Evolutionary conservation across 2,888 invertebrate genomes (phyloP).

Genomic region (Adela reaumurella): DNA sequence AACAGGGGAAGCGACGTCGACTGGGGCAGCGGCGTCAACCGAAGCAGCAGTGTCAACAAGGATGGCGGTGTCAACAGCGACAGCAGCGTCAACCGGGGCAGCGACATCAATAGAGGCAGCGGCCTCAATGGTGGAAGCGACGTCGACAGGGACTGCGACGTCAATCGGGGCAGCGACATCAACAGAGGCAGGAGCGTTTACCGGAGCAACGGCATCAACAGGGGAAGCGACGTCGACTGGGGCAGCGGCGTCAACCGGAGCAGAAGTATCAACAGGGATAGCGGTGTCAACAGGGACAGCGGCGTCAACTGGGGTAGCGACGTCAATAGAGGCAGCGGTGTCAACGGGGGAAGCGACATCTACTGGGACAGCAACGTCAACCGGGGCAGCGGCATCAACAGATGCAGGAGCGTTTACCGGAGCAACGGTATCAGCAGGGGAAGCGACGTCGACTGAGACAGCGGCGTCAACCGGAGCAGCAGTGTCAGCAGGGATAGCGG

Average conservation of each 20-base stretch:
- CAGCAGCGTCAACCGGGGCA: neutral
- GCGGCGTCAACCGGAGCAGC: neutral
- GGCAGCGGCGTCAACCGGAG: neutral
- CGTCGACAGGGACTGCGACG: too few relatives aligned
- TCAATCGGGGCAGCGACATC: neutral
- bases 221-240: constrained; percentile 10
- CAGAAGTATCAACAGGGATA: constrained; percentile 1
- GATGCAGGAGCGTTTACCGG: too few relatives aligned
- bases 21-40: too few relatives aligned
- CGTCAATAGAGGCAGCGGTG: too few relatives aligned
- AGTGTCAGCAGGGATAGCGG: neutral
- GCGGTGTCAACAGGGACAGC: too few relatives aligned
- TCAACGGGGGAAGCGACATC: too few relatives aligned
- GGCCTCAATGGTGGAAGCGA: too few relatives aligned
- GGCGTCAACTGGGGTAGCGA: too few relatives aligned
- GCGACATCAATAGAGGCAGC: neutral
- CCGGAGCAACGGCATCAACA: neutral
- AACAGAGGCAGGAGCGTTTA: neutral
- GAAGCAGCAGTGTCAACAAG: neutral
- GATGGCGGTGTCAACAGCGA: neutral
- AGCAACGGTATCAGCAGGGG: too few relatives aligned
- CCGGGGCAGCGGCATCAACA: too few relatives aligned
- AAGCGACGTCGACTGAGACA: neutral
- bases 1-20: neutral
- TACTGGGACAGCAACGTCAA: too few relatives aligned